These are phyloP conservation scores for Arctia plantaginis DNA, from an alignment of 2,888 invertebrate genomes.

Conservation along the genomic window DNA sequence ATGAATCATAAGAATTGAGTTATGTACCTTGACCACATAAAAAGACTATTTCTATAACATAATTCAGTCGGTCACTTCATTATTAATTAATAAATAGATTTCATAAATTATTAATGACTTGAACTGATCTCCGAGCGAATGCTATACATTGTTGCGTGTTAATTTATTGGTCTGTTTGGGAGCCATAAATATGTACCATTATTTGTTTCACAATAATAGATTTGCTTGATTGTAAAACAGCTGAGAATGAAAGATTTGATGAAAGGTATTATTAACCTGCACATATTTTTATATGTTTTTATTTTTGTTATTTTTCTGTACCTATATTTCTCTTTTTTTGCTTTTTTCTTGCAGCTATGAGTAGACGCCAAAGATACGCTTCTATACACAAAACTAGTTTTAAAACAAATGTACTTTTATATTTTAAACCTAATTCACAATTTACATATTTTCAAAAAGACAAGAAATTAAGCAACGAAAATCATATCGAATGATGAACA, in stretches of 20 bases:
- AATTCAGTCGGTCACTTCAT: slow-evolving; percentile 65
- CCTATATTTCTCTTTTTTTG: too few species aligned
- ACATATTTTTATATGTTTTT: not conserved
- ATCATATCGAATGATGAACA: slow-evolving; percentile 58
- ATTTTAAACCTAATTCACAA: slow-evolving; percentile 33
- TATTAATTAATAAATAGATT: slow-evolving; percentile 80
- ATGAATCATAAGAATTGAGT: slow-evolving; percentile 77
- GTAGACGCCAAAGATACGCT: not conserved
- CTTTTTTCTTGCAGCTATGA: too few species aligned
- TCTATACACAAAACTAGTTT: not conserved
- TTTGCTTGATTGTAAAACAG: slow-evolving; percentile 26
- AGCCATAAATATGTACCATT: slow-evolving; percentile 60
- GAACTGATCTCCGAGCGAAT: slow-evolving; percentile 57
- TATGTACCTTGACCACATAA: slow-evolving; percentile 57
- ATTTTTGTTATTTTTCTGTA: too few species aligned
- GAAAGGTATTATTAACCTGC: not conserved
- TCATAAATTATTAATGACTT: slow-evolving; percentile 78
- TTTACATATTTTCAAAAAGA: slow-evolving; percentile 39
- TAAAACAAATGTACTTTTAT: not conserved
- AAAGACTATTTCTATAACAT: slow-evolving; percentile 58
- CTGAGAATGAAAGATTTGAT: not conserved
- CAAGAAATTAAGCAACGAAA: slow-evolving; percentile 59
- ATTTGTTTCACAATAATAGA: slow-evolving; percentile 32
- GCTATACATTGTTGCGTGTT: slow-evolving; percentile 66
- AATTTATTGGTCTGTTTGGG: slow-evolving; percentile 71